These are phyloP conservation scores for Steatocranus sp. DNA, from an alignment of 2,797 vertebrate species.

Conservation along the genomic window DNA sequence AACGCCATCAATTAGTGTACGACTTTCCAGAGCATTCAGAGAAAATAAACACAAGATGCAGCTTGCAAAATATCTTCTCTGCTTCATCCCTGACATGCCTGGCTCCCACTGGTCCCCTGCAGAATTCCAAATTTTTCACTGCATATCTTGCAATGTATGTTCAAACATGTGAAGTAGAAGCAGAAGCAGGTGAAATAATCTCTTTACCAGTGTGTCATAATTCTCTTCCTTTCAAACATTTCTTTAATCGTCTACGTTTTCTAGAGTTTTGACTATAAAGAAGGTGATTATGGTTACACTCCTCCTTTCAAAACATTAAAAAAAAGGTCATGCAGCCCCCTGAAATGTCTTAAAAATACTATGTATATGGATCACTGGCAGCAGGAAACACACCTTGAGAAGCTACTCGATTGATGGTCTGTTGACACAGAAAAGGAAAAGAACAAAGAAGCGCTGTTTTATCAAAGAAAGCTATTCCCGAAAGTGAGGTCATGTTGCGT, in stretches of 20 bases:
- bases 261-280: neutral
- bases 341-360: neutral
- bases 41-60: slow-evolving; percentile 61
- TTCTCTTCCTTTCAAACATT: neutral
- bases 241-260: neutral
- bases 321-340: neutral
- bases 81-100: neutral
- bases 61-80: neutral
- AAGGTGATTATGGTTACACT: neutral
- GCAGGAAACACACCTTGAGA: neutral
- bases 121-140: neutral
- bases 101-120: neutral
- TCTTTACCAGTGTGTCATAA: neutral
- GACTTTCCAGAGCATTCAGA: slow-evolving; percentile 37
- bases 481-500: neutral
- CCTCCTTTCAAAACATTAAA: neutral
- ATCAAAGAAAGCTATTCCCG: neutral
- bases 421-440: neutral
- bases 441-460: neutral
- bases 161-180: neutral
- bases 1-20: slow-evolving; percentile 45
- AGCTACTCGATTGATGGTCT: neutral
- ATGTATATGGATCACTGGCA: neutral
- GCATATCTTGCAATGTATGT: neutral
- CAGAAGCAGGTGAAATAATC: neutral